phyloP scores from a whole-genome alignment of 2,113 vertebrate genomes.

The Nanorana parkeri region DNA sequence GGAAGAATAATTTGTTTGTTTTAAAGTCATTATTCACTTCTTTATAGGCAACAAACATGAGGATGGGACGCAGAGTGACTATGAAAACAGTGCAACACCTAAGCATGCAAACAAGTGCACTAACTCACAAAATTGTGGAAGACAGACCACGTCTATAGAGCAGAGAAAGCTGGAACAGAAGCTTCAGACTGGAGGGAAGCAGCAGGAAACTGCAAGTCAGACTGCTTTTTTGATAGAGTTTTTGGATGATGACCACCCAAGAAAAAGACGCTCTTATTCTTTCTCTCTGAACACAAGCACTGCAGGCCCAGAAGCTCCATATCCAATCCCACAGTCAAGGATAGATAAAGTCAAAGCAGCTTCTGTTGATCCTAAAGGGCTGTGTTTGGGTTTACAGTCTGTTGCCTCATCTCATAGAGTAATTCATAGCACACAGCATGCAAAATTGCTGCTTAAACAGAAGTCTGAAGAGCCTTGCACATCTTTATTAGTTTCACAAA shows the following conservation, averaged over 20 bases:
- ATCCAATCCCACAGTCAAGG: conserved; percentile 80
- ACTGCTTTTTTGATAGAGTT: conserved; percentile 94
- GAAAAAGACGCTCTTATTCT: conserved; percentile 90
- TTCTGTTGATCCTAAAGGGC: conserved; percentile 74
- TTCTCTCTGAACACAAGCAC: conserved; percentile 87
- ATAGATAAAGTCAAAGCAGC: conserved; percentile 75
- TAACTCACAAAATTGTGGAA: conserved; percentile 86
- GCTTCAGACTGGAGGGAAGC: conserved; percentile 72
- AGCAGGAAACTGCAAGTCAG: conserved; percentile 74
- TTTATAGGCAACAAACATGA: conserved; percentile 93
- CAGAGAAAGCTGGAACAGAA: conserved; percentile 72
- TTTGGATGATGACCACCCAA: conserved; percentile 90
- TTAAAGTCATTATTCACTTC: background rate
- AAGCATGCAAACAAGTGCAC: conserved; percentile 84
- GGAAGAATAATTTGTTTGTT: background rate
- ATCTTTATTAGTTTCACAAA: conserved; percentile 74
- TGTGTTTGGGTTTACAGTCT: conserved; percentile 76
- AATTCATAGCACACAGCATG: conserved; percentile 76
- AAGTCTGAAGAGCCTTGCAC: conserved; percentile 87
- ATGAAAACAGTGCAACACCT: conserved; percentile 88
- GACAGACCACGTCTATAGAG: conserved; percentile 78
- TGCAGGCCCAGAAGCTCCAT: conserved; percentile 78
- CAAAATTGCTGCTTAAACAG: conserved; percentile 88
- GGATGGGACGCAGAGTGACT: conserved; percentile 97
- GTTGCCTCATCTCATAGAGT: conserved; percentile 72